Evolutionary conservation across 2,888 invertebrate species (phyloP), one percentile per base, ranked within the genome.

Genomic region (Agrotis segetum): DNA sequence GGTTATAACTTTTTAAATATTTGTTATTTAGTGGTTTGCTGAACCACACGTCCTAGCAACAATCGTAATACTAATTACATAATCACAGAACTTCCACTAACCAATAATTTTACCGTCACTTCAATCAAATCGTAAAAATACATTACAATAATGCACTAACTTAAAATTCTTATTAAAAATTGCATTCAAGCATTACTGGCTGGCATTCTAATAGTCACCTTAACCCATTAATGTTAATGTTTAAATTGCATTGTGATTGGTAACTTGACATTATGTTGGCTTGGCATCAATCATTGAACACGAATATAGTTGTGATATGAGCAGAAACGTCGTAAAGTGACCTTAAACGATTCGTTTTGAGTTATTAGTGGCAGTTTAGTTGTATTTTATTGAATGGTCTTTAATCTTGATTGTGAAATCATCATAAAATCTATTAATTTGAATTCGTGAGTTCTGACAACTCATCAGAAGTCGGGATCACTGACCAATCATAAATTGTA

Each of bases 171-270:
- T 62, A 65, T 65, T 62, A 64, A 72, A 80, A 78, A 81, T 73
- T 72, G 50, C 72, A 80, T 71, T 84, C 67, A 55, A 47, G 29
- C 60, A 63, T 71, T 76, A 53, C 49, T 16, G 46, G 1, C 49
- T 71, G 64, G 44, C 84, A 71, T 84, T 85, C 71, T 82, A 85
- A 80, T 74, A 70, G 50, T 77, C 46, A 70, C 85, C 84, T 85
- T 85, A 82, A 85, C 85, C 85, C 70, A 83, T 80, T 74, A 83
- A 74, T 21, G 34, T 53, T 75, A 53, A 74, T 46, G 46, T 56
- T 75, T 40, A 72, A 75, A 83, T 85, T 85, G 83, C 82, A 75
- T 77, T 80, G 73, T 80, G 77, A 78, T 82, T 85, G 74, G 65
- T 55, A 66, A 76, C 68, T 76, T 85, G 84, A 74, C 85, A 84